Base-by-base conservation (phyloP, 2,888 invertebrate genomes). In the Pandemis heparana region DNA sequence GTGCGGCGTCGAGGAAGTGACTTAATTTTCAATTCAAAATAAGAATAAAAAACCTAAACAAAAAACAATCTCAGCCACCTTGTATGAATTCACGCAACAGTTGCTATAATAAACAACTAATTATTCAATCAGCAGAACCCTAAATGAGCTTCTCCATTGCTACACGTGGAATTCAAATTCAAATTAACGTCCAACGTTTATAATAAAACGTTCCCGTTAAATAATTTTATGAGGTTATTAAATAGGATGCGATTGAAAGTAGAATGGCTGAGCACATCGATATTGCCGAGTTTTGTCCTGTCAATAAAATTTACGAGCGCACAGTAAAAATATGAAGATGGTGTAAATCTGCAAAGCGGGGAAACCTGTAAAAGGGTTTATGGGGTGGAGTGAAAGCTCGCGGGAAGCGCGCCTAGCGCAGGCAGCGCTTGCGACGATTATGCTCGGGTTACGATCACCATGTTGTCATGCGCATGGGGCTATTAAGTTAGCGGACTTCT, bases 271-370 rank as follows among this genome's bases (percentile, higher is more conserved):
- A 18, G 41, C 41, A 16, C 18, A 65, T 48, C 51, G 51, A 70
- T 69, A 69, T 48, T 46, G 63, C 48, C n/a, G 61, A 46, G 48
- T 39, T 53, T 72, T 72, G 61, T 63, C 46, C 53, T 53, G 56
- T 56, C 62, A 68, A 72, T 62, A 68, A 63, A 56, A 59, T 46
- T 71, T 39, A 59, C 38, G 64, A n/a, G 43, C 12, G 63, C 10
- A 68, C 32, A 46, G 38, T 74, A 65, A 74, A 74, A 74, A 74
- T 74, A 70, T 74, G 74, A 60, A 56, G 66, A 32, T 64, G 23
- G 68, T 48, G 68, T 39, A 69, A 70, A 74, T 70, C 74, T 74
- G 65, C 51, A 74, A 60, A 64, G 59, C 68, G 68, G 46, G 41
- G 43, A n/a, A n/a, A 10, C 65, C 65, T 70, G 70, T 41, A 51